A percentile compares a stretch with the other conserved stretches of the same genome.
Conservation (phyloP, 2,888 invertebrate species). For the Diadromus collaris region DNA sequence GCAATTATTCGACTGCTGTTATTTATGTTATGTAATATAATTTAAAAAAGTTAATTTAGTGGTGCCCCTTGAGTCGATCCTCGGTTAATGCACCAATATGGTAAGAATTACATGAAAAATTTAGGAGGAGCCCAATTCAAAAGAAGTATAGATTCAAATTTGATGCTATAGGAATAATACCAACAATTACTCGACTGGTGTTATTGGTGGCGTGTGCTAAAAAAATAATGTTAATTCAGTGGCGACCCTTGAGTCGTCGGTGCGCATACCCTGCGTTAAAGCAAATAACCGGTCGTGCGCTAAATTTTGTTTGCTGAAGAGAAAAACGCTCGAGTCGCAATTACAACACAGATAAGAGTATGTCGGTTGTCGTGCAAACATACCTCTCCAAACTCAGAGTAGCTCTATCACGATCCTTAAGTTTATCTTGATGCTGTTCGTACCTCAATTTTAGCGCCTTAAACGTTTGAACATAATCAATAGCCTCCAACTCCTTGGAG, state of each 20-base stretch:
- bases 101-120: background rate
- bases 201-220: background rate
- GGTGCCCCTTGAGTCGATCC: background rate
- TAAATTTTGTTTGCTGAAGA: constrained; percentile 4
- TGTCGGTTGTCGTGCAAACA: constrained; percentile 68
- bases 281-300: background rate
- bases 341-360: constrained; percentile 33
- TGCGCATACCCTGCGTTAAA: background rate
- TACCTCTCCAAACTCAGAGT: constrained; percentile 84
- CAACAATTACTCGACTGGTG: background rate
- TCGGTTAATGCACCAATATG: background rate
- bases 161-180: background rate
- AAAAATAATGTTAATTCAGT: background rate
- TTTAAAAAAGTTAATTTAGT: background rate
- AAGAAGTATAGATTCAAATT: background rate
- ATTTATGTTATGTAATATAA: background rate
- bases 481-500: constrained; percentile 95
- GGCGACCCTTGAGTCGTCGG: background rate
- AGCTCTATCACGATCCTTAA: constrained; percentile 92
- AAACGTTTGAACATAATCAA: constrained; percentile 99
- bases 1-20: background rate
- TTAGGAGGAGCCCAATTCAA: no score
- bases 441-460: constrained; percentile 94
- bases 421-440: constrained; percentile 95
- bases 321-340: background rate